Evolutionary conservation across 1,140 invertebrate species (phyloP), one percentile per base, ranked within the genome.

Genomic region (Anastrepha ludens): DNA sequence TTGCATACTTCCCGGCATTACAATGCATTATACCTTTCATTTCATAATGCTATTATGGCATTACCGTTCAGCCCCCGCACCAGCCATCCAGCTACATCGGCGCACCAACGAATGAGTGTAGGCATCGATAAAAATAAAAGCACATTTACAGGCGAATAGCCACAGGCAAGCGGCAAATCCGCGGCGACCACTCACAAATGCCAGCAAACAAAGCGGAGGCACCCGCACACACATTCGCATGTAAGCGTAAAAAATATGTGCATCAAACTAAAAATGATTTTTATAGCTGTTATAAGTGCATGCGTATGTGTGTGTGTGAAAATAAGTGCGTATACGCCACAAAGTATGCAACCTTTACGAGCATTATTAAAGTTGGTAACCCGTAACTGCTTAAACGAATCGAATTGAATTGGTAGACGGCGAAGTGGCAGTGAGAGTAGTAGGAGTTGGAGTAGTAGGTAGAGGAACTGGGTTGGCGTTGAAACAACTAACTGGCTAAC

Each of bases 71-170:
- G 3, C 65, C 55, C n/a, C 1, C n/a, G 20, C 62, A 64, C 0
- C 62, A 17, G 62, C 29, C 62, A 64, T 2, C n/a, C n/a, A 9
- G 8, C 5, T 7, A 20, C n/a, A 64, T 8, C n/a, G 20, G 3
- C 9, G n/a, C 2, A 64, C 6, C 62, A 64, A 64, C n/a, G 62
- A 64, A 64, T 67, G 29, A 29, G 2, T 41, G 29, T 6, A 3
- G 29, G 11, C 13, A 67, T 67, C 65, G 65, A 67, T 67, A 67
- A 67, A 67, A 67, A 67, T 39, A 67, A 67, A 67, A 67, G 39
- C 65, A 67, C 39, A 67, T 67, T 39, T 39, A 67, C 65, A 67
- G 65, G 65, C 65, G 65, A 67, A 67, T 67, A 67, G 13, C 65
- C 65, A 41, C 65, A 39, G 65, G 65, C 11, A 20, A 11, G 11